These are phyloP conservation scores for Sciaenops ocellatus DNA, from an alignment of 2,797 vertebrate genomes.

Conservation along the genomic window DNA sequence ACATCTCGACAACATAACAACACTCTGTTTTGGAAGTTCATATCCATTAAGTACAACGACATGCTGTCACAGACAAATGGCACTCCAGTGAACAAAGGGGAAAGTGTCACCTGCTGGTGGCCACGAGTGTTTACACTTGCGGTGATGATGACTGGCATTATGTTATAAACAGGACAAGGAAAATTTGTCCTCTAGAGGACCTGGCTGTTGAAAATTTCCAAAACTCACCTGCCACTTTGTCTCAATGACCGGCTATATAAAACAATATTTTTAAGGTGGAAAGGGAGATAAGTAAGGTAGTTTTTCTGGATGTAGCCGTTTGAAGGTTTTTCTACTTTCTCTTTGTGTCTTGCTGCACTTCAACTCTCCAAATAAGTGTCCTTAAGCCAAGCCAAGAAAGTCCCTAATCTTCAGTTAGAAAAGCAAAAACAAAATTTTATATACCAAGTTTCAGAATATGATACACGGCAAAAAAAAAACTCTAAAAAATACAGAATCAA, in stretches of 20 bases:
- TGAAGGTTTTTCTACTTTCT: constrained; percentile 12
- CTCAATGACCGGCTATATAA: background rate
- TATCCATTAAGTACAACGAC: constrained; percentile 64
- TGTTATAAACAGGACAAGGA: background rate
- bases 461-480: constrained; percentile 4
- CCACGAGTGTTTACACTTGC: constrained; percentile 66
- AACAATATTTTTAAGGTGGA: constrained; percentile 6
- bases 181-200: background rate
- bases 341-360: constrained; percentile 11
- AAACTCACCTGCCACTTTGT: constrained; percentile 5
- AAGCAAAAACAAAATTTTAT: constrained; percentile 7
- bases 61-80: constrained; percentile 65
- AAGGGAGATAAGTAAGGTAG: background rate
- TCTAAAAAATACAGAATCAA: constrained; percentile 14
- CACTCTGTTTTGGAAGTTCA: constrained; percentile 49
- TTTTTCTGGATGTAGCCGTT: background rate
- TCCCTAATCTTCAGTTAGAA: constrained; percentile 7
- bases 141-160: constrained; percentile 24
- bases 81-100: constrained; percentile 75
- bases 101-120: constrained; percentile 87
- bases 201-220: background rate
- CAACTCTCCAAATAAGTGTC: constrained; percentile 13
- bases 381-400: constrained; percentile 5
- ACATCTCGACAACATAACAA: constrained; percentile 54
- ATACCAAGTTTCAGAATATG: constrained; percentile 7